Conservation (phyloP, 2,888 invertebrate species). For the Drosophila suboccidentalis region DNA sequence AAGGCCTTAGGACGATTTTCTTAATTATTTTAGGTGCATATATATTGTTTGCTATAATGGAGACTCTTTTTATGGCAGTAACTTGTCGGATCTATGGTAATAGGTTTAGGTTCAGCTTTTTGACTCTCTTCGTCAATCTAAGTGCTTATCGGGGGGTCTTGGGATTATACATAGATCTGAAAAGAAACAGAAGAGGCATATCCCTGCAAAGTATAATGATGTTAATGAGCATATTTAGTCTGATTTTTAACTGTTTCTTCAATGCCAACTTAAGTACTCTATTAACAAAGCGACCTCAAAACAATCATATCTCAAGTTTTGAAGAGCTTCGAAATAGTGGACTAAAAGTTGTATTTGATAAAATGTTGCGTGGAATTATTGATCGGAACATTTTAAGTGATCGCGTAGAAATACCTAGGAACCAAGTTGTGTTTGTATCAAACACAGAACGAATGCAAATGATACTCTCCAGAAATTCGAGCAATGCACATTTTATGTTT, state of each 20-base stretch:
- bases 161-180: background rate
- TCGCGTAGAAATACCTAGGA: background rate
- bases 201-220: constrained; percentile 3
- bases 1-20: background rate
- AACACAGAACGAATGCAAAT: background rate
- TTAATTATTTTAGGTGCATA: background rate
- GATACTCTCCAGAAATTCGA: background rate
- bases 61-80: background rate
- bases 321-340: constrained; percentile 2
- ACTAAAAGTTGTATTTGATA: background rate
- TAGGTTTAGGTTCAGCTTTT: background rate
- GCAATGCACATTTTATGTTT: background rate
- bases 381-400: background rate
- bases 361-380: background rate
- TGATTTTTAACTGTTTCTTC: constrained; percentile 8
- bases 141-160: background rate
- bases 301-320: background rate
- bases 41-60: background rate
- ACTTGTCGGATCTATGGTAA: background rate
- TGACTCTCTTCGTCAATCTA: background rate
- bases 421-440: background rate
- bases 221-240: constrained; percentile 8
- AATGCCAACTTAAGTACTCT: constrained; percentile 19
- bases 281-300: background rate
- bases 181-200: background rate